These are phyloP conservation scores for Axis porcinus DNA, from an alignment of 2,113 vertebrate genomes.

Conservation along the genomic window DNA sequence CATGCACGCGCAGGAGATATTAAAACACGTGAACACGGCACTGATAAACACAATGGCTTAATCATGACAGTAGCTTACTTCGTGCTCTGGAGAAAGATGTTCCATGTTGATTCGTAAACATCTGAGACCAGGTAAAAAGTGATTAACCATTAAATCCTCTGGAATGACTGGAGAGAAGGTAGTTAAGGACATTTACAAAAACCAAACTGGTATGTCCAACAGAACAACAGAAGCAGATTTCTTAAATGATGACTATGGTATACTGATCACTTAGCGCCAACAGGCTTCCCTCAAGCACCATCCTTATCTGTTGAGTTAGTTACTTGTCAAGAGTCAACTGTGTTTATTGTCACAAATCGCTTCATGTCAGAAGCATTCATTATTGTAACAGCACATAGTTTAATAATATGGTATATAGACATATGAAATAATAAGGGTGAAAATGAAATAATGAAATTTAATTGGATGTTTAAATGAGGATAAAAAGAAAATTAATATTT, in stretches of 20 bases:
- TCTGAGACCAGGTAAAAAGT: conserved; percentile 96
- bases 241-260: background rate
- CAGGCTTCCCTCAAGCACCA: background rate
- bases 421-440: background rate
- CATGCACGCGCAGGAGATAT: background rate
- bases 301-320: background rate
- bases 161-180: conserved; percentile 90
- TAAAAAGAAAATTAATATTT: background rate
- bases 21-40: accelerated
- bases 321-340: background rate
- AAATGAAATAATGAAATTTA: conserved; percentile 7
- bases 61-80: conserved; percentile 81
- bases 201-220: background rate
- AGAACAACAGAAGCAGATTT: background rate
- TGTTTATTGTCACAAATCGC: background rate
- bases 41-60: background rate
- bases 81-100: conserved; percentile 96
- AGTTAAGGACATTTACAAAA: conserved; percentile 81
- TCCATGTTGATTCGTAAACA: conserved; percentile 97
- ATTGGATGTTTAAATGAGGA: background rate
- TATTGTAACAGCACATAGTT: background rate
- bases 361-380: background rate
- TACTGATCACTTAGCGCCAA: background rate
- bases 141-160: conserved; percentile 97
- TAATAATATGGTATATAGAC: background rate